phyloP scores from a whole-genome alignment of 1,140 invertebrate genomes.

The Agrilus planipennis region DNA sequence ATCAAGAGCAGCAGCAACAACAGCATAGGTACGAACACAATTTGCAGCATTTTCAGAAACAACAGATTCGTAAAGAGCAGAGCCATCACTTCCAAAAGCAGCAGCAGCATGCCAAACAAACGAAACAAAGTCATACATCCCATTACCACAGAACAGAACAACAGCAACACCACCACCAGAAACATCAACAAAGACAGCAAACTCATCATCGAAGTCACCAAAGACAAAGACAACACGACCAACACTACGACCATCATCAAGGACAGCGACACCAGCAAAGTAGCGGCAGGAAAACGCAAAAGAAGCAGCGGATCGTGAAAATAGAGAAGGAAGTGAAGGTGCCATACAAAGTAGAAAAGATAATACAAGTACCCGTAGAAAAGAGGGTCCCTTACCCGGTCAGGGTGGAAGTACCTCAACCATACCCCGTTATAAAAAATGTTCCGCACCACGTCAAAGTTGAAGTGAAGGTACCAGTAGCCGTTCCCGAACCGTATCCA shows the following conservation, averaged over 20 bases:
- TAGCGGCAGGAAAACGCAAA: slow-evolving; percentile 4
- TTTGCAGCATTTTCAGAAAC: too few species aligned
- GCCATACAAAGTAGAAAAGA: slow-evolving; percentile 47
- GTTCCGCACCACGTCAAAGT: slow-evolving; percentile 38
- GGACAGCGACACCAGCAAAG: slow-evolving; percentile 27
- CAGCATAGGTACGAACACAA: too few species aligned
- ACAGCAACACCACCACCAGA: too few species aligned
- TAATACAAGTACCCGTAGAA: slow-evolving; percentile 45
- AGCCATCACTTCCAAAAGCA: too few species aligned
- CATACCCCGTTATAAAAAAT: slow-evolving; percentile 52
- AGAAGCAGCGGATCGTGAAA: slow-evolving; percentile 16
- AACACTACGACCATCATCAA: slow-evolving; percentile 3
- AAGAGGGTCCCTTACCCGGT: slow-evolving; percentile 44
- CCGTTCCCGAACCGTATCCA: slow-evolving; percentile 40
- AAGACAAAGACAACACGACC: slow-evolving; percentile 11
- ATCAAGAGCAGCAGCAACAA: too few species aligned
- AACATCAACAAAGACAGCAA: too few species aligned
- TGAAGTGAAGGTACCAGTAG: slow-evolving; percentile 49
- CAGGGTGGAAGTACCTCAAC: slow-evolving; percentile 46
- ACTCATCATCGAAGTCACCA: too few species aligned
- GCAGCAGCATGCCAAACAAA: too few species aligned
- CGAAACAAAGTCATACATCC: too few species aligned
- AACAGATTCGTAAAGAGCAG: too few species aligned
- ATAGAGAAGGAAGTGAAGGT: slow-evolving; percentile 36
- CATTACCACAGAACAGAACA: too few species aligned